A percentile compares a stretch with the other conserved stretches of the same genome.
Evolutionary conservation across 2,797 vertebrate genomes (phyloP).

Genomic region (Leuciscus waleckii): DNA sequence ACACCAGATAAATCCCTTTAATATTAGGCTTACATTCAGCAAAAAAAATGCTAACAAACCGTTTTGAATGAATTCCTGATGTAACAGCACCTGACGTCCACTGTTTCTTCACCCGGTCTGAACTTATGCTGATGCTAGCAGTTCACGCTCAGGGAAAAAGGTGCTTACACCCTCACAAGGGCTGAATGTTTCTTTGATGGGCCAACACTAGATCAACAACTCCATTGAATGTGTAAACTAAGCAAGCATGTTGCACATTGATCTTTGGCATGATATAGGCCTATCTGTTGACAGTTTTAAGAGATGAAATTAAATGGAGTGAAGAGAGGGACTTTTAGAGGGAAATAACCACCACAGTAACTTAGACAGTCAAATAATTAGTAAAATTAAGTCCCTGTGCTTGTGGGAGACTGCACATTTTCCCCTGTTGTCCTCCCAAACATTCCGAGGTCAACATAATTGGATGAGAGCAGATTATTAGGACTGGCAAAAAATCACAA

Average conservation of each 20-base stretch:
- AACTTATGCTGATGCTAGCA: constrained; percentile 22
- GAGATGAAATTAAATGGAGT: background rate
- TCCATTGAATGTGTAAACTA: background rate
- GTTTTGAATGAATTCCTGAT: background rate
- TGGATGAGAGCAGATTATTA: background rate
- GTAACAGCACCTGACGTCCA: constrained; percentile 16
- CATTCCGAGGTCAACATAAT: background rate
- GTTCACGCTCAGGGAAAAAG: background rate
- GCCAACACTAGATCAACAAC: background rate
- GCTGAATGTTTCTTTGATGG: constrained; percentile 12
- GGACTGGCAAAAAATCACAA: background rate
- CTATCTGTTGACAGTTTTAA: background rate
- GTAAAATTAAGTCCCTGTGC: background rate
- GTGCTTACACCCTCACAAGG: background rate
- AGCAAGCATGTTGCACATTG: constrained; percentile 5
- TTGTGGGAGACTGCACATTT: background rate
- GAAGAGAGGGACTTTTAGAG: constrained; percentile 31
- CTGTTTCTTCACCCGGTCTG: constrained; percentile 1
- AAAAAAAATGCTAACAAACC: background rate
- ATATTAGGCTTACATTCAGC: background rate
- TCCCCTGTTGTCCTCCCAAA: background rate
- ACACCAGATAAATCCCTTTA: constrained; percentile 13
- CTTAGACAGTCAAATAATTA: constrained; percentile 9
- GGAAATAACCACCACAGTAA: constrained; percentile 29
- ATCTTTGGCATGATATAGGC: background rate